These are phyloP conservation scores for Sesamia inferens DNA, from an alignment of 2,888 invertebrate species.

Conservation along the genomic window DNA sequence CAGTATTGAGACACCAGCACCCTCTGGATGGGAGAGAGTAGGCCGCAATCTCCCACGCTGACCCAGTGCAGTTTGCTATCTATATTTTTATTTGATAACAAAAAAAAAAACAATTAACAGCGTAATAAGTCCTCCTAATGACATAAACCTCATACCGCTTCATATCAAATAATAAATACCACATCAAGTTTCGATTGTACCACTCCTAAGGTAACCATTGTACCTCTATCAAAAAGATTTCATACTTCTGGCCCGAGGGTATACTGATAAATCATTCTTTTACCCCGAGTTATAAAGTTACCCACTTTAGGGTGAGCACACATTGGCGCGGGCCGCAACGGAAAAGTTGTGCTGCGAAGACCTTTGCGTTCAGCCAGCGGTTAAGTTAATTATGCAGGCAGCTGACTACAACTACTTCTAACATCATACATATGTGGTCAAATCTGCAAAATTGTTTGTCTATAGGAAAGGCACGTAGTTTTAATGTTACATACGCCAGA, in stretches of 20 bases:
- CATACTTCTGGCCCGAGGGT: conserved; percentile 56
- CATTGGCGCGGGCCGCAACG: conserved; percentile 9
- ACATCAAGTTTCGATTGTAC: conserved; percentile 48
- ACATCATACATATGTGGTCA: neutral
- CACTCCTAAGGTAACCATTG: conserved; percentile 46
- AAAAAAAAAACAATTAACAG: neutral
- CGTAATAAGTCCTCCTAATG: neutral
- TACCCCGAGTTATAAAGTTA: conserved; percentile 58
- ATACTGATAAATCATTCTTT: conserved; percentile 62
- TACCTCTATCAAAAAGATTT: conserved; percentile 65
- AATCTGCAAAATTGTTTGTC: neutral
- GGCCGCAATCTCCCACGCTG: too few relatives aligned
- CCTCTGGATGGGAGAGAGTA: too few relatives aligned
- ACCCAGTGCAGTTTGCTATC: too few relatives aligned
- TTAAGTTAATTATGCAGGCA: neutral
- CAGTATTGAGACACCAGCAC: too few relatives aligned
- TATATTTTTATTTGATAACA: too few relatives aligned
- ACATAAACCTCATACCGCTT: neutral
- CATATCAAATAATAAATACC: conserved; percentile 29
- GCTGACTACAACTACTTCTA: neutral
- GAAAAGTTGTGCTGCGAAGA: neutral
- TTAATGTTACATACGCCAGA: neutral
- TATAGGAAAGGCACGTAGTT: too few relatives aligned
- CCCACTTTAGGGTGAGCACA: conserved; percentile 28
- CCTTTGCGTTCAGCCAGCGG: neutral